phyloP scores from a whole-genome alignment of 2,888 invertebrate species.

The Lithophane socia region DNA sequence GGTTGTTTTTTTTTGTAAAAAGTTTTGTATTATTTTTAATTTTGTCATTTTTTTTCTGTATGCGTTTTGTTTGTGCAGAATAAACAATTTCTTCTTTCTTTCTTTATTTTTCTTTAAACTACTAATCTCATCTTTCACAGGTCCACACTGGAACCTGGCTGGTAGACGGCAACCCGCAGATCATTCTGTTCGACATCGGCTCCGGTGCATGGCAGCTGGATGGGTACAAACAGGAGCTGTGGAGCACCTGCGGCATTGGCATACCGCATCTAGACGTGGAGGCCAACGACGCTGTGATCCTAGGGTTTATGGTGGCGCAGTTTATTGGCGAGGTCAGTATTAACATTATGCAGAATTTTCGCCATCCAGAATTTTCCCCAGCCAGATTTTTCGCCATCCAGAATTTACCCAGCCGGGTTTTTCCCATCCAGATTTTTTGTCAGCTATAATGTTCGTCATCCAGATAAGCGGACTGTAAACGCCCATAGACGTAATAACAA shows the following conservation, averaged over 20 bases:
- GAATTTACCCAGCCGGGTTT: too few species aligned
- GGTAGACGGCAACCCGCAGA: conserved; percentile 99
- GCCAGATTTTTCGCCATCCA: too few species aligned
- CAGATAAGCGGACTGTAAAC: too few species aligned
- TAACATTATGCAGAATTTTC: conserved; percentile 37
- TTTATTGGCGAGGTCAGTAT: conserved; percentile 95
- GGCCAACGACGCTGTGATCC: conserved; percentile 98
- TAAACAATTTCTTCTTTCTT: too few species aligned
- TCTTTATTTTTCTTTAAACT: neutral
- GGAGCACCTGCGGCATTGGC: conserved; percentile 96
- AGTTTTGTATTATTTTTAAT: too few species aligned
- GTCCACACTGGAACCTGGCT: conserved; percentile 99
- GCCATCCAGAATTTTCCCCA: fast-evolving
- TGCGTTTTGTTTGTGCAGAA: too few species aligned
- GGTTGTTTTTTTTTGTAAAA: too few species aligned
- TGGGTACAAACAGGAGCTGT: conserved; percentile 98
- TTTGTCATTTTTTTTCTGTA: too few species aligned
- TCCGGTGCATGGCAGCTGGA: conserved; percentile 99
- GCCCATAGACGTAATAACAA: too few species aligned
- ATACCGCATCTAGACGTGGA: conserved; percentile 98
- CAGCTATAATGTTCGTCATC: neutral
- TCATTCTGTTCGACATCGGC: conserved; percentile 99
- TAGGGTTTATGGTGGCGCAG: conserved; percentile 98
- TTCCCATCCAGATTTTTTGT: neutral
- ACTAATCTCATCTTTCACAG: conserved; percentile 80